Conservation (phyloP, 2,113 vertebrate genomes). For the Campylomormyrus tamandua region DNA sequence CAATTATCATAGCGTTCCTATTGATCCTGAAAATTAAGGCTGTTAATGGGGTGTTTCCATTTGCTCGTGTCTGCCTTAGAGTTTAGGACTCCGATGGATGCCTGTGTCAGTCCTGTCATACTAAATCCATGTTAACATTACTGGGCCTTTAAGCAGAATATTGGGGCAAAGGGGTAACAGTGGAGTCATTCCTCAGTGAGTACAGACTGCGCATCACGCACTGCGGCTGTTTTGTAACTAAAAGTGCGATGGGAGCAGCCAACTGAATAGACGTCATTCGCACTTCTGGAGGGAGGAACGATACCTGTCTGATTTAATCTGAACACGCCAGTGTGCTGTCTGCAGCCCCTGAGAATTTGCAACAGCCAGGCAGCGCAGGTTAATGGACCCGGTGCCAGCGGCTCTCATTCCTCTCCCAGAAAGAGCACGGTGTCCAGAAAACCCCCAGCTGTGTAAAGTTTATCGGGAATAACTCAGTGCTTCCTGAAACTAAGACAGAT, state of each 20-base stretch:
- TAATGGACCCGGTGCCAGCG: neutral
- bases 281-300: neutral
- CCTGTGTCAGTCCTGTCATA: neutral
- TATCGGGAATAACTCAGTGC: neutral
- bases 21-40: neutral
- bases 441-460: neutral
- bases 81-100: neutral
- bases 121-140: neutral
- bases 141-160: too few relatives aligned
- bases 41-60: neutral
- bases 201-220: neutral
- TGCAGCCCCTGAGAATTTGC: neutral
- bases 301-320: neutral
- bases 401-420: neutral
- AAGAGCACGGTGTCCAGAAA: neutral
- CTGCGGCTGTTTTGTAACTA: neutral
- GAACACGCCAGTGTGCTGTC: neutral
- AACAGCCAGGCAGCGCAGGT: neutral
- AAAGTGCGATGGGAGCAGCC: neutral
- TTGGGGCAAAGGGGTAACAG: neutral
- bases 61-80: neutral
- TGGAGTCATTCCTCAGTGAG: neutral
- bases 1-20: neutral
- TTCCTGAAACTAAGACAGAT: neutral
- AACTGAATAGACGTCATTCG: constrained; percentile 1